Evolutionary conservation across 37 sponge, comb jelly and placozoan genomes (phyloP), one percentile per base, ranked within the genome.

Genomic region (Cladorhizidae sp.): DNA sequence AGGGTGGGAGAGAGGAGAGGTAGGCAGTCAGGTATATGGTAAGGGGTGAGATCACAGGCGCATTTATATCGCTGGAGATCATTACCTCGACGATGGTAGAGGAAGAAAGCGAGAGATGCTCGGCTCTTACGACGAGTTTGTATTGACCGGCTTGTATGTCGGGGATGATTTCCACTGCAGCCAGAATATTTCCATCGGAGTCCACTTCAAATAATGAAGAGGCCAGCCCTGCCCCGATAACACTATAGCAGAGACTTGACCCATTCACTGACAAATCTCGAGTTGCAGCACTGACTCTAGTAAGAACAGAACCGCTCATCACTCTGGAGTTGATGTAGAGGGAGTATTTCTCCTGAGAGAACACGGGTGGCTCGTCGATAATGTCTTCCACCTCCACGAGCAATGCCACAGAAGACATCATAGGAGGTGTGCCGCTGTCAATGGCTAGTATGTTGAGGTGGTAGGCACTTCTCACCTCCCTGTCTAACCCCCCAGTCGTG

Each of bases 361-460:
- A 86, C 23, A 72, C 28, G 0, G 87, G 87, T 1, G 80, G 74
- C 14, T 49, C 65, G 37, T 86, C 80, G 22, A 73, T 64, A 31
- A 40, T 45, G 51, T 86, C 87, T 0, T 1, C 23, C 8, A 86
- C 58, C 0, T 21, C 29, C 35, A 86, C 52, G 18, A 12, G 62
- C 25, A 86, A 23, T 1, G 52, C 1, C 0, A 57, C 63, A 52
- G 79, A 43, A 40, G 15, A 14, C 6, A 64, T 58, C n/a, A 71
- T 72, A 58, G 73, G 51, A 43, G 32, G 33, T 37, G 37, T 32
- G 3, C 86, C 83, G 17, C 39, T 64, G 25, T 82, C 83, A 0
- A 35, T 65, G 18, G 49, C 83, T 5, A 56, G 67, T 5, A 73
- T 64, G 25, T 21, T 54, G n/a, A 74, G 23, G 20, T 52, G 23